phyloP scores from a whole-genome alignment of 2,113 vertebrate genomes.

The Chionomys nivalis region DNA sequence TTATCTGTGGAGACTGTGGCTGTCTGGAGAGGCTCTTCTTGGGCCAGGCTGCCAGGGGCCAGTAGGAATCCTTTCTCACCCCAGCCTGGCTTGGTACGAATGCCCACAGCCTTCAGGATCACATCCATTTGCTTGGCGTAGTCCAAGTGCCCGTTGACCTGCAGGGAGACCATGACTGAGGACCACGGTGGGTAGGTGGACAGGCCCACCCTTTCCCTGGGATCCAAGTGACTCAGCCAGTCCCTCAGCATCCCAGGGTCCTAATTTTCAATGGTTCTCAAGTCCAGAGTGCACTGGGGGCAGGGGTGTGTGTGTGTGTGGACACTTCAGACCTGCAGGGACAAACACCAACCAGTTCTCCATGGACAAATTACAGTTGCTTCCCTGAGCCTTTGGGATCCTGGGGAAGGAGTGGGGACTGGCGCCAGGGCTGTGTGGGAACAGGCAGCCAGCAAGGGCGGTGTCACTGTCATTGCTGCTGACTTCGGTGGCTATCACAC shows the following conservation, averaged over 20 bases:
- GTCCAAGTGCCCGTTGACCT: slow-evolving; percentile 97
- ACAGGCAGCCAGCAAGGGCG: neutral
- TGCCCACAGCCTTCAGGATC: slow-evolving; percentile 93
- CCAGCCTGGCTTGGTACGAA: slow-evolving; percentile 87
- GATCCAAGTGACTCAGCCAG: neutral
- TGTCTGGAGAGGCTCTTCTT: neutral
- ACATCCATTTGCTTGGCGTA: slow-evolving; percentile 98
- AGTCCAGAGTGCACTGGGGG: neutral
- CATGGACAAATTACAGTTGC: neutral
- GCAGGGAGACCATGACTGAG: slow-evolving; percentile 48
- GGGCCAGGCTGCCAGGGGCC: slow-evolving; percentile 59
- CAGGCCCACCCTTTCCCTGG: neutral
- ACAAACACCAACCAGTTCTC: neutral
- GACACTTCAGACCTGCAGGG: neutral
- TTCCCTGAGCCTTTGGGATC: neutral
- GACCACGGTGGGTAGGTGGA: too few species aligned
- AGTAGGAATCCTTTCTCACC: slow-evolving; percentile 79
- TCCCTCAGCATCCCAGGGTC: neutral
- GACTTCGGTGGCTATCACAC: neutral
- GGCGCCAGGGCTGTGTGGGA: neutral
- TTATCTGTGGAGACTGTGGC: accelerated
- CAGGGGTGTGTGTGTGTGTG: accelerated
- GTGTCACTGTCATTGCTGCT: too few species aligned
- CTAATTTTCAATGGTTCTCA: neutral
- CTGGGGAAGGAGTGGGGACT: neutral